phyloP scores from a whole-genome alignment of 2,888 invertebrate genomes.

The Volucella inflata region DNA sequence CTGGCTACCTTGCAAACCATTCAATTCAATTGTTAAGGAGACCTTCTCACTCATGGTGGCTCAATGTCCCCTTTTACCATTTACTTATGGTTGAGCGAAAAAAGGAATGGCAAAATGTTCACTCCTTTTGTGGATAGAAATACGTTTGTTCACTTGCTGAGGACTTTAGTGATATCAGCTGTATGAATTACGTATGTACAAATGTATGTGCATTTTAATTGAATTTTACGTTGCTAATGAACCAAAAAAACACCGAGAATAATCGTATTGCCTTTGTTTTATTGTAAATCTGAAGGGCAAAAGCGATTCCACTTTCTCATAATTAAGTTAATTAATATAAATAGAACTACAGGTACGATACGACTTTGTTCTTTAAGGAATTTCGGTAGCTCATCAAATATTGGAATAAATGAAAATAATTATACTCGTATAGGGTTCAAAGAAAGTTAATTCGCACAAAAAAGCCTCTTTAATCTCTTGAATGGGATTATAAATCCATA shows the following conservation, averaged over 20 bases:
- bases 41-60: slow-evolving; percentile 51
- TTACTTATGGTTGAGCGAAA: slow-evolving; percentile 48
- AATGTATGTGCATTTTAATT: slow-evolving; percentile 49
- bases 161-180: slow-evolving; percentile 47
- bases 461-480: no score
- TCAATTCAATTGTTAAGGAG: slow-evolving; percentile 59
- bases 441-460: no score
- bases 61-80: slow-evolving; percentile 66
- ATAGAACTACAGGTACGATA: no score
- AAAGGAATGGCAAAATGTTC: slow-evolving; percentile 39
- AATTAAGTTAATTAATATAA: no score
- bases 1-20: slow-evolving; percentile 59
- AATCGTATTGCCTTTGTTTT: slow-evolving; percentile 26
- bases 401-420: no score
- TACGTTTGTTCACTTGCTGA: slow-evolving; percentile 55
- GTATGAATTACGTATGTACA: background rate
- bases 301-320: background rate
- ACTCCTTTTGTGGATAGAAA: slow-evolving; percentile 52
- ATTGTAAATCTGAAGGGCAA: background rate
- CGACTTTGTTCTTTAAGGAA: no score
- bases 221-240: slow-evolving; percentile 67
- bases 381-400: no score
- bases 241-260: slow-evolving; percentile 42
- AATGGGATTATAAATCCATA: no score
- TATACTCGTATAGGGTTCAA: no score